Conservation (phyloP, 2,113 vertebrate species). For the Mustela lutreola region DNA sequence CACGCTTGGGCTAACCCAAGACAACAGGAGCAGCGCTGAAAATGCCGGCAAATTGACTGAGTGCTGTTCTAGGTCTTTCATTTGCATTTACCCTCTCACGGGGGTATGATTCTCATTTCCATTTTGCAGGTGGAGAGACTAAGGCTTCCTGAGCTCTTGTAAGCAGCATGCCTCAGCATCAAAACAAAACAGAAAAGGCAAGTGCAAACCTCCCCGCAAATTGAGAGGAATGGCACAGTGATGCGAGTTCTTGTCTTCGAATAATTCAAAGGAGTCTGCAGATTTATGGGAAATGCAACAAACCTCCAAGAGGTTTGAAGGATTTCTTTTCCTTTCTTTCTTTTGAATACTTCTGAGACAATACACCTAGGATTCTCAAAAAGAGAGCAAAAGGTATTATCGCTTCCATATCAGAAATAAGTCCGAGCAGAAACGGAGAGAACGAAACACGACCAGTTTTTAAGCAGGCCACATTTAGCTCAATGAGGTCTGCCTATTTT, state of each 20-base stretch:
- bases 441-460: conserved; percentile 21
- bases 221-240: not conserved
- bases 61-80: not conserved
- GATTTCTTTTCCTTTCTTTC: not conserved
- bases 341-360: not conserved
- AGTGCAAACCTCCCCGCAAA: not conserved
- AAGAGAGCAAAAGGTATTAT: not conserved
- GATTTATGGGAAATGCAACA: conserved; percentile 45
- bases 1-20: not conserved
- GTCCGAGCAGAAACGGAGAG: not conserved
- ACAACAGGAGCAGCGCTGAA: not conserved
- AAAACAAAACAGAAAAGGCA: not conserved
- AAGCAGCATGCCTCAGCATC: not conserved
- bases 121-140: not conserved
- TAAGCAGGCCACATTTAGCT: conserved; percentile 26
- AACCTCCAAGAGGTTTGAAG: not conserved
- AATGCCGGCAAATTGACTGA: not conserved
- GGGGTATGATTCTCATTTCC: not conserved
- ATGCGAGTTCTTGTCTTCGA: not conserved
- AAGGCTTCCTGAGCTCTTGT: not conserved
- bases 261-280: conserved; percentile 37
- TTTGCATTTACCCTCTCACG: not conserved
- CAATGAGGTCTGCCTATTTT: not conserved
- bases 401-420: conserved; percentile 52
- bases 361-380: not conserved